Base-by-base conservation (phyloP, 2,113 vertebrate species). In the Gobiocypris rarus region DNA sequence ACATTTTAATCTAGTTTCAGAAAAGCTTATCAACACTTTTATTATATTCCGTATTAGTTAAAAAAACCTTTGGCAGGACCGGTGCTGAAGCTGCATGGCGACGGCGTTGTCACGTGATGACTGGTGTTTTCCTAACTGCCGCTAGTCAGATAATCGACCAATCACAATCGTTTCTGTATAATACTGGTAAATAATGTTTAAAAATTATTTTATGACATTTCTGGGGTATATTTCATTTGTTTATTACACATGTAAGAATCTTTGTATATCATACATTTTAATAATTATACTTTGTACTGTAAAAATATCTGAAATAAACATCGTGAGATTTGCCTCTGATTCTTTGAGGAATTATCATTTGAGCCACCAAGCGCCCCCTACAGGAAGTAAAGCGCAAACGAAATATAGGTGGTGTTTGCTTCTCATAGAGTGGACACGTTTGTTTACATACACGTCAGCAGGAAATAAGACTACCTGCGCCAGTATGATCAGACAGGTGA, bases 361-460 rank as follows among this genome's bases (percentile, higher is more conserved):
- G 70, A 73, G 50, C 56, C 56, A 59, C n/a, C 34, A 45, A 8
- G 56, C 56, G 38, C 41, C 14, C 26, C 54, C 82, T 63, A 17
- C 6, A 61, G 28, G 31, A 48, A 6, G 24, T 8, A 58, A 0
- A 1, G 0, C 4, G 6, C 10, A 45, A 73, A 73, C 48, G 1
- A 14, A 45, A 14, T 26, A 73, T 48, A 0, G 9, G 0, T 4
- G 48, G 26, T 1, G 5, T 19, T 59, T 28, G 83, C 58, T 84
- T 65, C 65, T 9, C 67, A n/a, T 82, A 76, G 15, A 84, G 45
- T 4, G 13, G 61, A 11, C n/a, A 70, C 63, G 45, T 83, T 52
- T 88, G 84, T 88, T 86, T 85, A 83, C 78, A 65, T 54, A 84
- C 87, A 89, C 87, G 87, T 89, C 79, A 86, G 34, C 87, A 85